Percentiles rank a stretch among this genome's conserved stretches.
phyloP scores from a whole-genome alignment of 2,888 invertebrate species.

The Ametastegia equiseti region DNA sequence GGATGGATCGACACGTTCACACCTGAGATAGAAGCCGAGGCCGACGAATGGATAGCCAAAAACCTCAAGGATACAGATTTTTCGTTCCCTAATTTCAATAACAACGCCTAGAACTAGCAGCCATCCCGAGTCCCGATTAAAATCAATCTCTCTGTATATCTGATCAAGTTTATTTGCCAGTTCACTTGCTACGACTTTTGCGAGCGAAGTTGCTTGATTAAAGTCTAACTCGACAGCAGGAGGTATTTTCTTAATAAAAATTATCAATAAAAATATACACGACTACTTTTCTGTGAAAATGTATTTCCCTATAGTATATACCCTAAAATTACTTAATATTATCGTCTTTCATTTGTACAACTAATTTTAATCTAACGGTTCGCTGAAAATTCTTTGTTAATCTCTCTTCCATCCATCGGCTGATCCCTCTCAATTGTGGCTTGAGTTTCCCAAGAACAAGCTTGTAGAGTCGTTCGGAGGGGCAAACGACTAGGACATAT shows the following conservation, averaged over 20 bases:
- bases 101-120: neutral
- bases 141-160: neutral
- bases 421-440: constrained; percentile 84
- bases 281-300: neutral
- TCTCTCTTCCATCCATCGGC: constrained; percentile 62
- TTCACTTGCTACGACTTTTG: neutral
- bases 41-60: constrained; percentile 84
- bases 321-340: constrained; percentile 48
- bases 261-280: constrained; percentile 40
- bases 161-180: neutral
- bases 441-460: constrained; percentile 84
- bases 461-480: constrained; percentile 80
- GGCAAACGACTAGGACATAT: constrained; percentile 82
- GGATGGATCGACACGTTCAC: constrained; percentile 87
- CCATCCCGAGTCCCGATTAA: neutral
- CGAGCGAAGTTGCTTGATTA: neutral
- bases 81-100: constrained; percentile 77
- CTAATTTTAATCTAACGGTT: constrained; percentile 62
- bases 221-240: neutral
- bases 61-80: constrained; percentile 81
- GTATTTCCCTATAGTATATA: constrained; percentile 34
- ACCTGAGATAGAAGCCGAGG: constrained; percentile 81
- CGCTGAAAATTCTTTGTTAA: constrained; percentile 65
- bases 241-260: neutral
- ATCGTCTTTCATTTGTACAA: constrained; percentile 45